Base-by-base conservation (phyloP, 1,140 invertebrate species). In the Coptotermes formosanus region DNA sequence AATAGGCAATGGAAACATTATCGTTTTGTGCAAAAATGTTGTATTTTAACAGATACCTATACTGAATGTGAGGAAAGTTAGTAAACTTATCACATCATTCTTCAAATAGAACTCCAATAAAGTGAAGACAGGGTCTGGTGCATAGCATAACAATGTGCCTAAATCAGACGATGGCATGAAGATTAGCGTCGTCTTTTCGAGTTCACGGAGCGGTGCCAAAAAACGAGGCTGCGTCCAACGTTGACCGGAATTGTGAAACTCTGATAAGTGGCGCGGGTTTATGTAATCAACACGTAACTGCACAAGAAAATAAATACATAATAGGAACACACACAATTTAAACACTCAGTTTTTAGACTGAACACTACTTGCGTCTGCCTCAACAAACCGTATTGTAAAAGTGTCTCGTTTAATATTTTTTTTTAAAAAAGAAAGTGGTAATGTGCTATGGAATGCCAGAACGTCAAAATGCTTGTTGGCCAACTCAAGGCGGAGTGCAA, bases 61-160 rank as follows among this genome's bases (percentile, higher is more conserved):
- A 9, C 19, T 64, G 8, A 30, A 9, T n/a, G 9, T n/a, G 64
- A n/a, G 14, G 52, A 75, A 14, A 30, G 64, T 25, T 30, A 8
- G n/a, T 75, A n/a, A 75, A 75, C 8, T 75, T 30, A n/a, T 30
- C 64, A 16, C n/a, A 11, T 11, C 0, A n/a, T 75, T 75, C 1
- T 75, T 75, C 30, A 75, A 75, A 75, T 75, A 75, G 12, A 75
- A 75, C 64, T 75, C 16, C 25, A 30, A 75, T 75, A 75, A 75
- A 75, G 9, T 75, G n/a, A 30, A 75, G 25, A 30, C 9, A 30
- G 64, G 64, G 19, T 25, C 6, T 30, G 0, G 11, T 30, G 64
- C 64, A 30, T 75, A 75, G 64, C n/a, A 7, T 75, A 75, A 75
- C 64, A 75, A 30, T 75, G 64, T 75, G 64, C 64, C n/a, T 75